Base-by-base conservation (phyloP, 2,797 vertebrate species). In the Kryptopterus vitreolus region DNA sequence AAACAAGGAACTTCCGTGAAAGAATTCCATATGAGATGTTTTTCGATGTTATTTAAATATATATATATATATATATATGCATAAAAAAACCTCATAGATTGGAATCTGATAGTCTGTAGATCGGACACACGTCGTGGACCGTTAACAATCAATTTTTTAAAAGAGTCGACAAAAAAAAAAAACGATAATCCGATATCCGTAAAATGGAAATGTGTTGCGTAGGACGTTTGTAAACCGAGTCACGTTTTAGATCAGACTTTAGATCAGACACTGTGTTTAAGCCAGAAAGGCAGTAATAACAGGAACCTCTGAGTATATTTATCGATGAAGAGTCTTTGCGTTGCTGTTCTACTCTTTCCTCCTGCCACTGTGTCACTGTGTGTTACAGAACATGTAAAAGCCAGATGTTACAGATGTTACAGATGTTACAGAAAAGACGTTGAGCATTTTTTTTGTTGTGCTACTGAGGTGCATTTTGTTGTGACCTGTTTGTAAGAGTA, bases 401-500 rank as follows among this genome's bases (percentile, higher is more conserved):
- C 82, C 76, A 33, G 70, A 69, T 31, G 53, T 80, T 53, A 74
- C 38, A 43, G 38, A 43, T 43, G 38, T 43, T 43, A 43, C 38
- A 43, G 59, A 72, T 84, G 71, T 86, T 81, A 80, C 85, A 78
- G 76, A 85, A 85, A 84, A 82, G 58, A 82, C 81, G 29, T 86
- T 79, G 71, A 29, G 68, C 16, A 18, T 26, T 46, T 66, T 13
- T 81, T 85, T 83, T 70, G 33, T 8, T 50, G 2, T 52, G 38
- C 73, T 50, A 79, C 77, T n/a, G 70, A 83, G 68, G 26, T 84
- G 79, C 50, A 81, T 88, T 89, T 48, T 87, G 81, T 82, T 88
- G 85, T 87, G 65, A 82, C 83, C 87, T 84, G 86, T 89, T 83
- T 87, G 82, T 86, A 80, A 82, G 84, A 81, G 84, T 84, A 69